These are phyloP conservation scores for Psittacula cyanocephala DNA, from an alignment of 2,113 vertebrate genomes.

Conservation along the genomic window DNA sequence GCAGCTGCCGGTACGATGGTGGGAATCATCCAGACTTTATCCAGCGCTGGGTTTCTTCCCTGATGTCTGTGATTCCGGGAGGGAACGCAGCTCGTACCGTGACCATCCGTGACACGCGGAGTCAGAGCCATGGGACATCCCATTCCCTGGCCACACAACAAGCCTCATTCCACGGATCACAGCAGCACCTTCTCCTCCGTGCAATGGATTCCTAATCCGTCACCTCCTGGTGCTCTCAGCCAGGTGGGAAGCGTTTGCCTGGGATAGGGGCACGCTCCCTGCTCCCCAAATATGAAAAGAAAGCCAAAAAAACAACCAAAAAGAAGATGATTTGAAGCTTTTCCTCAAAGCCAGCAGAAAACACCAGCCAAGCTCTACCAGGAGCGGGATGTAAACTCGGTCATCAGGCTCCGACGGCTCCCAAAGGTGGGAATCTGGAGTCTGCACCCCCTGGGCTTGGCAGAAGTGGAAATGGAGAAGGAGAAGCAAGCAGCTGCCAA, in stretches of 20 bases:
- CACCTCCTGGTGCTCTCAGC: fast-evolving
- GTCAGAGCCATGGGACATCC: not conserved
- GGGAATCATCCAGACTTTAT: not conserved
- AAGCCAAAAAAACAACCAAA: not conserved
- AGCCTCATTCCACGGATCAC: not conserved
- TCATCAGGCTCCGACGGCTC: fast-evolving
- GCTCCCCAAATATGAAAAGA: constrained; percentile 24
- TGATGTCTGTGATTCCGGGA: not conserved
- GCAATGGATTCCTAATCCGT: not conserved
- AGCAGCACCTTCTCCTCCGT: not conserved
- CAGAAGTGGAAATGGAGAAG: not conserved
- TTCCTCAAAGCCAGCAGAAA: constrained; percentile 19
- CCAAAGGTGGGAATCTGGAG: not conserved
- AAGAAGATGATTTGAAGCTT: not conserved
- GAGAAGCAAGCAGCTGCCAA: not conserved
- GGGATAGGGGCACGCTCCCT: not conserved
- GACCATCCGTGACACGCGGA: not conserved
- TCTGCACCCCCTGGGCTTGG: not conserved
- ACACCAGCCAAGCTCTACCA: not conserved
- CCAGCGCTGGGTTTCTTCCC: not conserved
- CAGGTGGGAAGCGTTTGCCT: not conserved
- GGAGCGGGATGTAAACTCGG: not conserved
- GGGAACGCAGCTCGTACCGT: not conserved
- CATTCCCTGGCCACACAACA: not conserved
- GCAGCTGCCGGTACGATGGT: not conserved